Evolutionary conservation across 1,140 invertebrate genomes (phyloP), one percentile per base, ranked within the genome.

Genomic region (Leptinotarsa lineolata): DNA sequence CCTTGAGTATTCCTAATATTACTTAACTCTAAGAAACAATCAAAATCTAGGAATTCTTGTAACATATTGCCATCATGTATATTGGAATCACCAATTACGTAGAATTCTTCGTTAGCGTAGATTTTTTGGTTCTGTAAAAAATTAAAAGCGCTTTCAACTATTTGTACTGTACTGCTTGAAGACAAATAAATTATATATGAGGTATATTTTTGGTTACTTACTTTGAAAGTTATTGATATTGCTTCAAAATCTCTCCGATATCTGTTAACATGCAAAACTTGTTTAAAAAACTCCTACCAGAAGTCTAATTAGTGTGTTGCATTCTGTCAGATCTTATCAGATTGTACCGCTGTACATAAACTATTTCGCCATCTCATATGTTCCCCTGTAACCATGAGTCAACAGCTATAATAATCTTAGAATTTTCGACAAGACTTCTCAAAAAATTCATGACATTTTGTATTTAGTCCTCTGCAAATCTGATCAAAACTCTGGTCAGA

Each of bases 251-350:
- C 16, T 59, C 54, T 20, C 20, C 8, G 30, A 30, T 30, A 30
- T 30, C 30, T 30, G 30, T 30, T 30, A 30, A 30, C 30, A 59
- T 59, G 16, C 54, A 59, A 12, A n/a, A 59, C 20, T 59, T 16
- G 48, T 54, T 54, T 54, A 54, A 54, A 11, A 54, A 54, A 54
- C 12, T 4, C 11, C 60, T 12, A 4, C 60, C 60, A 20, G 18
- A 3, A 18, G 13, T 63, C 6, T 1, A 16, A 63, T 63, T 63
- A 16, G 60, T 63, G 4, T 16, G 2, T 63, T 63, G 60, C 18
- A 63, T 63, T 22, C 21, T 63, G 18, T 63, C 60, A 61, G 60
- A 13, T 61, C 60, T 61, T 18, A 61, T 16, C 18, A 61, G 20
- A 61, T 18, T 4, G 22, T 16, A 61, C 60, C 2, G 1, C 18